Evolutionary conservation across 2,113 vertebrate genomes (phyloP), one percentile per base, ranked within the genome.

Genomic region (Rallus limicola): DNA sequence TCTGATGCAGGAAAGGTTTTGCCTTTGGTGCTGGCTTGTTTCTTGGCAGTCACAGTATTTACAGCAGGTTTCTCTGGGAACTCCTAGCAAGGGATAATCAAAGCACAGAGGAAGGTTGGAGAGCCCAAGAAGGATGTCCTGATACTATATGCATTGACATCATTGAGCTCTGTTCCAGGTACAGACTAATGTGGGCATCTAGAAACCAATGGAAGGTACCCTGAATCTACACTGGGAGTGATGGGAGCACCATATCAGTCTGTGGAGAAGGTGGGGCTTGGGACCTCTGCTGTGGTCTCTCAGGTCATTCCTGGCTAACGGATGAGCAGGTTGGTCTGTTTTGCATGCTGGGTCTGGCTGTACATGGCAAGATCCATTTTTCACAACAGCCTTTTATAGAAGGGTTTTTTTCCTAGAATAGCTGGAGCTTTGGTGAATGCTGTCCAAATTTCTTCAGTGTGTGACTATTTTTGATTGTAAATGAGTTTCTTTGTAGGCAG

Each of bases 401-500:
- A 50, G 33, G 34, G 76, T 83, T 83, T 36, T 92, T 94, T 79
- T 53, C 58, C 40, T 87, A 34, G 65, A 80, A 68, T 67, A 80
- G 63, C 58, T 72, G 65, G 44, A 84, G 69, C 81, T 76, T 86
- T 63, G 91, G 74, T 91, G 77, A 89, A 6, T 8, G 12, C 74
- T 72, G 83, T 89, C 81, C 59, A 23, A 56, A 70, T 85, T 60
- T 89, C 55, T 82, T 82, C 56, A 70, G 42, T 1, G 1, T 69
- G 70, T 16, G 46, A 91, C 77, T 82, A 1, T 78, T 91, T 79
- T 79, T 91, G 80, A 40, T 93, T 92, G 83, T 85, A 86, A 95
- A 85, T 85, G 36, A 89, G 86, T 87, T 92, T 93, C 94, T 96
- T 86, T 82, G 67, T 68, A 62, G 82, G 34, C 48, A 94, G 82